A percentile compares a stretch with the other conserved stretches of the same genome.
Conservation (phyloP, 2,888 invertebrate genomes). For the Ecdyonurus torrentis region DNA sequence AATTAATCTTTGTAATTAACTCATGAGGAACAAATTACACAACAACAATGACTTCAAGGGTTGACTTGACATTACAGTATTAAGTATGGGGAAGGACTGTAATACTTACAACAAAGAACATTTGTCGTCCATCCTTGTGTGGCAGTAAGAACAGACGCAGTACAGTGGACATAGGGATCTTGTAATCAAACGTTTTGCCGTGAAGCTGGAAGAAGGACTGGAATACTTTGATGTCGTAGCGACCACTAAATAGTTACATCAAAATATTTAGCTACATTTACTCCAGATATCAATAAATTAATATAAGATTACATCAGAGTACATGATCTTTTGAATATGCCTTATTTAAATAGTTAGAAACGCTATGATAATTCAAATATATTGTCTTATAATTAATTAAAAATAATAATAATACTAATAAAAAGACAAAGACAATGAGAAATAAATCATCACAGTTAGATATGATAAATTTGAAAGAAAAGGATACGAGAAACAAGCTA, state of each 20-base stretch:
- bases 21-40: too few relatives aligned
- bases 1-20: too few relatives aligned
- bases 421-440: conserved; percentile 1
- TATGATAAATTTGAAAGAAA: conserved; percentile 1
- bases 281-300: conserved; percentile 2
- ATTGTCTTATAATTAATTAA: conserved; percentile 4
- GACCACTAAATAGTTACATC: conserved; percentile 60
- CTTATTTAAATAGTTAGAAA: conserved; percentile 10
- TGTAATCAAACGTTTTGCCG: conserved; percentile 99
- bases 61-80: too few relatives aligned
- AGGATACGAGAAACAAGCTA: too few relatives aligned
- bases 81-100: too few relatives aligned
- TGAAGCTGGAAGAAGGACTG: conserved; percentile 82
- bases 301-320: background rate
- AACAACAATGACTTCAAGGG: too few relatives aligned
- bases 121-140: conserved; percentile 94
- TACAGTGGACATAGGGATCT: conserved; percentile 96
- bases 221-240: conserved; percentile 91
- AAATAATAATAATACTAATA: conserved; percentile 5
- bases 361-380: too few relatives aligned
- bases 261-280: conserved; percentile 21
- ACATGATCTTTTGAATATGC: too few relatives aligned
- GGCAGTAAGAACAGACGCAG: conserved; percentile 85
- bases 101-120: conserved; percentile 79
- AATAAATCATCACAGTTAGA: background rate